Conservation (phyloP, 2,888 invertebrate species). For the Melolontha melolontha region DNA sequence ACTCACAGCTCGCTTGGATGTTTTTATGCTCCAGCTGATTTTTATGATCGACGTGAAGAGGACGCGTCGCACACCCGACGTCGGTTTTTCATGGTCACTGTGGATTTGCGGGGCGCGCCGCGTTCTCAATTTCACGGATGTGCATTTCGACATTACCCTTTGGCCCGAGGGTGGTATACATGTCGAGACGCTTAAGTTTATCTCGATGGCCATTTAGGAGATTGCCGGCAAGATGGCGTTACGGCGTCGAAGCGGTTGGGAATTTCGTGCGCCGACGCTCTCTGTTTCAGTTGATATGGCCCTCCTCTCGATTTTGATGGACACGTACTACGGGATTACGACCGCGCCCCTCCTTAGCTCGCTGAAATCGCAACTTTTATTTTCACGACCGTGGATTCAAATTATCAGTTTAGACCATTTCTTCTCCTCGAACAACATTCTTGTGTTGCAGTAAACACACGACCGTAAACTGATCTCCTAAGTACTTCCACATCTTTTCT, state of each 20-base stretch:
- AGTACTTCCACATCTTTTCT: conserved; percentile 33
- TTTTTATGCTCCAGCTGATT: conserved; percentile 55
- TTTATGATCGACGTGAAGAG: conserved; percentile 52
- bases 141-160: conserved; percentile 58
- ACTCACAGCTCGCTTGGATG: conserved; percentile 59
- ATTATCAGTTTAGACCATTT: conserved; percentile 43
- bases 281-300: conserved; percentile 62
- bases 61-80: conserved; percentile 37
- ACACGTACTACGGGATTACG: conserved; percentile 60
- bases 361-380: conserved; percentile 64
- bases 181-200: conserved; percentile 60
- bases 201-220: conserved; percentile 64
- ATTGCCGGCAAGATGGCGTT: conserved; percentile 56
- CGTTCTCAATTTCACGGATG: conserved; percentile 58
- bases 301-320: conserved; percentile 67
- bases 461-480: conserved; percentile 31
- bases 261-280: conserved; percentile 53
- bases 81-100: conserved; percentile 38
- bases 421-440: conserved; percentile 32
- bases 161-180: conserved; percentile 43
- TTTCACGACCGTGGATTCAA: conserved; percentile 53
- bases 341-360: conserved; percentile 63
- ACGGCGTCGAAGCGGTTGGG: conserved; percentile 56
- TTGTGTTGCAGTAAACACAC: conserved; percentile 35
- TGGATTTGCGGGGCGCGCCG: conserved; percentile 37